Evolutionary conservation across 2,888 invertebrate genomes (phyloP), one percentile per base, ranked within the genome.

Genomic region (Phalangium opilio): DNA sequence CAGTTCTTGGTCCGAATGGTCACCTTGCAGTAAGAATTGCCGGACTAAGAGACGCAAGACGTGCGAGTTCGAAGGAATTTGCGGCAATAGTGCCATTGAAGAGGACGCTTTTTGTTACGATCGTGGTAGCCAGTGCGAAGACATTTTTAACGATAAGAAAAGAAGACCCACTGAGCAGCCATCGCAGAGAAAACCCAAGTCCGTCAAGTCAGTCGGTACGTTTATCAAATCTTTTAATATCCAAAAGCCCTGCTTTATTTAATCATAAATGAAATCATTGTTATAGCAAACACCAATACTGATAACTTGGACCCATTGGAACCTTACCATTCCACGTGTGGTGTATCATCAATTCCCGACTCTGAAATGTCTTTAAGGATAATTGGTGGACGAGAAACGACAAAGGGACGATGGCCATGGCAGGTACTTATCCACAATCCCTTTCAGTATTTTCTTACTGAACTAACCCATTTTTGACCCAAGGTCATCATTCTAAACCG

Each of bases 391-490:
- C 72, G 77, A 45, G 80, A 83, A 36, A 75, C 86, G 0, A 71
- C 75, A 11, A 79, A 76, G 43, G 83, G 86, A 35, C 81, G 81
- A 62, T 93, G 91, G 90, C 87, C 89, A 0, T 91, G 91, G 90
- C 89, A 90, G 70, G 87, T 64, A 55, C 42, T 52, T 43, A 5
- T 43, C 12, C n/a, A 43, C 14, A 21, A 7, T 15, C 14, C n/a
- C 19, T 19, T 14, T 38, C 15, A 38, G n/a, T 38, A 34, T 34
- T 2, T 12, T 12, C 38, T 38, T 14, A 17, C 15, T 17, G n/a
- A 38, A 17, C 3, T 12, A 38, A 18, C 8, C 38, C 18, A 17
- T 38, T 17, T 12, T 38, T 38, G 17, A 3, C 54, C 56, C 1
- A 53, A 67, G 66, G 64, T 86, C 17, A 89, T 84, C 44, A 78